Base-by-base conservation (phyloP, 1,140 invertebrate genomes). In the Aphelinus certus region DNA sequence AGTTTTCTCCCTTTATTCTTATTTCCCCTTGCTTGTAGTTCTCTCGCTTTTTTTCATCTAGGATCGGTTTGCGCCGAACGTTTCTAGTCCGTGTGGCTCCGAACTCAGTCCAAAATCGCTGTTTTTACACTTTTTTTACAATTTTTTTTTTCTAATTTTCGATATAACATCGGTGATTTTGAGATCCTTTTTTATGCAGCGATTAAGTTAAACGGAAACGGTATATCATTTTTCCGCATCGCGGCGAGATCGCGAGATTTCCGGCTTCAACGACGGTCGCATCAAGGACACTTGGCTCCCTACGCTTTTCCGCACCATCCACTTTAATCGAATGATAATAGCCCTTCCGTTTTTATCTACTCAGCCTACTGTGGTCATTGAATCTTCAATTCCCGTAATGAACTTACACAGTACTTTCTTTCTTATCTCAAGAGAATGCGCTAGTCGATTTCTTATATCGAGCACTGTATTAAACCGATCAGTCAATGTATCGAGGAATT, bases 281-380 rank as follows among this genome's bases (percentile, higher is more conserved):
- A 88, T 87, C 85, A 88, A 88, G 86, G 87, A 88, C 87, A 88
- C 87, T 87, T 88, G 87, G 85, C 87, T 87, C 87, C 86, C 86
- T 85, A 87, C 84, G 85, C 84, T 86, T 83, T 85, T 85, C 84
- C 83, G 84, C 82, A 87, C 83, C 83, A 83, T 87, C 82, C 84
- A 83, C 82, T 82, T 86, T 85, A 82, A 80, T 83, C 84, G 81
- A 83, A 84, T 81, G 75, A 77, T 79, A 80, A 80, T 77, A 78
- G 76, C 79, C 81, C 79, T 67, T 58, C 71, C 75, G 62, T 69
- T 64, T 71, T 73, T 77, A 73, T 53, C 57, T 55, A 43, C 56
- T 61, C 45, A 48, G 48, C 73, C 64, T 45, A 71, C 71, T 58
- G 56, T 47, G 46, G 61, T 26, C 26, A 26, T 26, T 26, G 26